Percentiles rank a stretch among this genome's conserved stretches.
Conservation (phyloP, 1,140 invertebrate genomes). For the Lerema accius region DNA sequence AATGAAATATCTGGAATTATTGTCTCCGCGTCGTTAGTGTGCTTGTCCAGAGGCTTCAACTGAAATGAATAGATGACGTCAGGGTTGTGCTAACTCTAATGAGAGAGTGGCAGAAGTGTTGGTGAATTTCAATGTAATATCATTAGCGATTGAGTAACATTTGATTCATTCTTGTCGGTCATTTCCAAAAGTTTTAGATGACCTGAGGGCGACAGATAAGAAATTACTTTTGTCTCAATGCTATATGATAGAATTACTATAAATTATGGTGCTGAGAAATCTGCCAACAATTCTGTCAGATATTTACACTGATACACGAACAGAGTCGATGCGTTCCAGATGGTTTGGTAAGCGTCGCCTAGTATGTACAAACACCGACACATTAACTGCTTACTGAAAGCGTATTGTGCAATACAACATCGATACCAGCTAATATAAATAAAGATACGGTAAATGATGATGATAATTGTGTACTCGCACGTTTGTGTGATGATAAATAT, state of each 20-base stretch:
- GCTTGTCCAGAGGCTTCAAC: slow-evolving; percentile 79
- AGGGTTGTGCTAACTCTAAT: slow-evolving; percentile 38
- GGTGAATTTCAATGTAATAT: slow-evolving; percentile 11
- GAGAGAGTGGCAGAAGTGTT: slow-evolving; percentile 23
- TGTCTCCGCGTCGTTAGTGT: slow-evolving; percentile 69
- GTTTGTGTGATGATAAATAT: background rate
- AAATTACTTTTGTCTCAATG: background rate
- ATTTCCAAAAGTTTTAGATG: background rate
- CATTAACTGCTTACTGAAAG: slow-evolving; percentile 16
- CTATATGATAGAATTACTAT: background rate
- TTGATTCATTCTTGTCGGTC: background rate
- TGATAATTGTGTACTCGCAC: background rate
- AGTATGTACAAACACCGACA: slow-evolving; percentile 10
- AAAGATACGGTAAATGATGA: background rate
- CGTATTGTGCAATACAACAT: slow-evolving; percentile 26
- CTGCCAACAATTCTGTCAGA: slow-evolving; percentile 20
- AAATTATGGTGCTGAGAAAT: background rate
- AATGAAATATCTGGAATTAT: slow-evolving; percentile 68
- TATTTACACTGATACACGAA: background rate
- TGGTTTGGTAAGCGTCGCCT: slow-evolving; percentile 18
- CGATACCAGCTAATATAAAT: slow-evolving; percentile 7
- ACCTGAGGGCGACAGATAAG: background rate
- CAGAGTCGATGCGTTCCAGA: slow-evolving; percentile 19
- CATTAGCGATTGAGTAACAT: background rate
- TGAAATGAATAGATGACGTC: slow-evolving; percentile 73